Base-by-base conservation (phyloP, 2,888 invertebrate genomes). In the Aspidiotus destructor region DNA sequence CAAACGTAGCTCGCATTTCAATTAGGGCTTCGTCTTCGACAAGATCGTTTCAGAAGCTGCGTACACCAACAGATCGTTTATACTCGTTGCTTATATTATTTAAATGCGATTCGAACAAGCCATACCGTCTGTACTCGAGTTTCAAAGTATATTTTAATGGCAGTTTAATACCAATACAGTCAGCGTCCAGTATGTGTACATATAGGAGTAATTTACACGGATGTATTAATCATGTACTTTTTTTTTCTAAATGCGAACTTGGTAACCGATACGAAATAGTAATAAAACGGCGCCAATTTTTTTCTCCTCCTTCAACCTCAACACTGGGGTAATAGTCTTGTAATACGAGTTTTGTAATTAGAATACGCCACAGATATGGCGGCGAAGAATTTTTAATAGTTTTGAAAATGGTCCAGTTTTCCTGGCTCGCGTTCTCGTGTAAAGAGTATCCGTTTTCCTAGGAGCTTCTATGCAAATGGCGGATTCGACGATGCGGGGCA, bases 1-100 rank as follows among this genome's bases (percentile, higher is more conserved):
- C 65, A 65, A 65, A 65, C 65, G 65, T 54, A 57, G 55, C 65
- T 65, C 65, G 65, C 63, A 65, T 67, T 67, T 67, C 67, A 67
- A 67, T 67, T 67, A 67, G 64, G 48, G 58, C 67, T 67, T 67
- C 67, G n/a, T 52, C 67, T 28, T 28, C 28, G 28, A 28, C 28
- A 28, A 28, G 28, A 28, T 28, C 28, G 28, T 28, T 16, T 67
- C 67, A 41, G 67, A 48, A 67, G 48, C 67, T 28, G n/a, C 55
- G 9, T 13, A 52, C 52, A n/a, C 28, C 28, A 28, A 28, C 41
- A 52, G 60, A 60, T 67, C 65, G 58, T 67, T 67, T 67, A 67
- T 60, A 28, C 28, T 28, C 28, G 28, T 28, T 42, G 40, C 44
- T 65, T 65, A 17, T 65, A 40, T 62, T 64, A 64, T 64, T 55